Evolutionary conservation across 1,140 invertebrate species (phyloP).

Genomic region (Atta texana): DNA sequence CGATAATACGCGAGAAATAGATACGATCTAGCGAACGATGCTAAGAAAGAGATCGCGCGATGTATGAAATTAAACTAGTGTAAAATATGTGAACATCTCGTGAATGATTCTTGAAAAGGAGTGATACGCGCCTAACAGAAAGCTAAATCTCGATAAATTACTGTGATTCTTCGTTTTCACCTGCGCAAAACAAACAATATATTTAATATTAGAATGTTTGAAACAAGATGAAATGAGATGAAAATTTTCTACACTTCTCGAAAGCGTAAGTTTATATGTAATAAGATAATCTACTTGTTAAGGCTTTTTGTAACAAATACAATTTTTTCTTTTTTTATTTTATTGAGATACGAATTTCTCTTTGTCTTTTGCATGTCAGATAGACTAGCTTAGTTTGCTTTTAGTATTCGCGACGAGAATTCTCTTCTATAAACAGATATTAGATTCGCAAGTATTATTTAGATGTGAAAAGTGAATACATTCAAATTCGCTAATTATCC

Average conservation of each 20-base stretch:
- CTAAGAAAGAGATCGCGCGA: not conserved
- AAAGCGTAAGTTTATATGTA: slow-evolving; percentile 2
- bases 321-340: not conserved
- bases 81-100: not conserved
- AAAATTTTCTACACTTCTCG: not conserved
- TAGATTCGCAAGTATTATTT: not conserved
- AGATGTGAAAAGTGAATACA: not conserved
- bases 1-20: not conserved
- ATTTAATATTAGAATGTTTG: not conserved
- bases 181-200: not conserved
- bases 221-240: not conserved
- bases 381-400: not conserved
- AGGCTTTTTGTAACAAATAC: not conserved
- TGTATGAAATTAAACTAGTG: not conserved
- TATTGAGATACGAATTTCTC: not conserved
- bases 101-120: slow-evolving; percentile 52
- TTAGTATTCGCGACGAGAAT: not conserved
- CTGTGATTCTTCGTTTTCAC: not conserved
- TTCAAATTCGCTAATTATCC: slow-evolving; percentile 24
- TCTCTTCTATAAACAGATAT: not conserved
- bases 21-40: not conserved
- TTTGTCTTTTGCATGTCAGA: not conserved
- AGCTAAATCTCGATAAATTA: slow-evolving; percentile 61
- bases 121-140: slow-evolving; percentile 44
- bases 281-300: not conserved